Conservation (phyloP, 1,140 invertebrate species). For the Elymnias hypermnestra region DNA sequence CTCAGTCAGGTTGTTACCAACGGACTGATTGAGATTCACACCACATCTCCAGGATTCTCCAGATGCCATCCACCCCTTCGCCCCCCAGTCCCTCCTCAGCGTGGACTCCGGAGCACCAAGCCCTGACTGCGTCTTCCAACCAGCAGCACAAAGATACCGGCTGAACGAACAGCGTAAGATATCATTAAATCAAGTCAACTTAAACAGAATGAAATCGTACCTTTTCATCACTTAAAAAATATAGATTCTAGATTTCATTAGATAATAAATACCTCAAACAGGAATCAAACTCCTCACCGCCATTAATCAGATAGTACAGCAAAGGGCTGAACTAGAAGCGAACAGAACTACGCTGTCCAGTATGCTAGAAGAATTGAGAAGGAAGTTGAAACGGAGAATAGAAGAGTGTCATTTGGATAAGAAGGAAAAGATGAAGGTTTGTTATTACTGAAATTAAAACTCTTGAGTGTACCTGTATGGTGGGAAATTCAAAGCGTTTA, state of each 20-base stretch:
- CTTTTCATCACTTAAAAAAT: no score
- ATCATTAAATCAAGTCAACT: not conserved
- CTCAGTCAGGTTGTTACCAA: no score
- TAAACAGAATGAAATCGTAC: no score
- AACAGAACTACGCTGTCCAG: constrained; percentile 47
- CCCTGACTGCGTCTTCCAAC: constrained; percentile 47
- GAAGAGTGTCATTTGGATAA: constrained; percentile 64
- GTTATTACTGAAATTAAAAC: not conserved
- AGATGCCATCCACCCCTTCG: constrained; percentile 31
- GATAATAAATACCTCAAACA: no score
- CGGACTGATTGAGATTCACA: no score
- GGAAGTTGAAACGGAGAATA: constrained; percentile 54
- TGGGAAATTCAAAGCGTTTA: no score
- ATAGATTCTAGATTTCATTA: no score
- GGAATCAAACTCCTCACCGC: constrained; percentile 62
- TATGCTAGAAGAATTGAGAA: constrained; percentile 55
- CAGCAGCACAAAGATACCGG: constrained; percentile 44
- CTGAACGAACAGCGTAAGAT: constrained; percentile 56
- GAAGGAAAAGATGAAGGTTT: constrained; percentile 59
- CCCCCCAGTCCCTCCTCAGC: constrained; percentile 34
- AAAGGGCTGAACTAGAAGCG: constrained; percentile 54
- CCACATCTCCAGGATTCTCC: constrained; percentile 42
- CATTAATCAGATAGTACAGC: constrained; percentile 62
- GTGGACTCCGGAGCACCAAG: constrained; percentile 58
- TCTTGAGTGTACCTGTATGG: no score